Evolutionary conservation across 1,140 invertebrate genomes (phyloP).

Genomic region (Ostrea edulis): DNA sequence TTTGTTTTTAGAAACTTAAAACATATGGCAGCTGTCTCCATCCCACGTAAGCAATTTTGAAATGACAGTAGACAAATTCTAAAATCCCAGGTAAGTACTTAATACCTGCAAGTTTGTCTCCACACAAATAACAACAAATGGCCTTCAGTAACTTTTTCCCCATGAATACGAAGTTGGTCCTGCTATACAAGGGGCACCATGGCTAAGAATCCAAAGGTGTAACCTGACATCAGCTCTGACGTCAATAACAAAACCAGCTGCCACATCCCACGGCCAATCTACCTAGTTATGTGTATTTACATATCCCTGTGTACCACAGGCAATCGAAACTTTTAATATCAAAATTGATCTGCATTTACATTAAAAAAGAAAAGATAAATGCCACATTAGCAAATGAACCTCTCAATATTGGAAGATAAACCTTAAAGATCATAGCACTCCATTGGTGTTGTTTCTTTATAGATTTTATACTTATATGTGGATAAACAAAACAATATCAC

Average conservation of each 20-base stretch:
- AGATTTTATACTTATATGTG: neutral
- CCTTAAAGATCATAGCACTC: neutral
- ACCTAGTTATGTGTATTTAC: constrained; percentile 21
- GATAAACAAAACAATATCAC: neutral
- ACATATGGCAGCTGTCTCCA: neutral
- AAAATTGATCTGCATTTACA: constrained; percentile 27
- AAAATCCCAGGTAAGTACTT: neutral
- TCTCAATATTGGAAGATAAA: neutral
- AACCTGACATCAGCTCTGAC: constrained; percentile 22
- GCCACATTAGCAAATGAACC: neutral
- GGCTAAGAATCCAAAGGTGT: neutral
- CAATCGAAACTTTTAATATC: constrained; percentile 35
- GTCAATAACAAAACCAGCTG: constrained; percentile 24
- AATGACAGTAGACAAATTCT: neutral
- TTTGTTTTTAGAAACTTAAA: neutral
- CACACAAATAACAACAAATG: constrained; percentile 59
- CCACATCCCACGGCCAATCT: constrained; percentile 7
- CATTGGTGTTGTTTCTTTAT: neutral
- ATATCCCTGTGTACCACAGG: constrained; percentile 9
- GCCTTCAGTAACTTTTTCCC: constrained; percentile 49
- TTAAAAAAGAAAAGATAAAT: neutral
- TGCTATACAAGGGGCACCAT: neutral
- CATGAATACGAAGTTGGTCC: constrained; percentile 27
- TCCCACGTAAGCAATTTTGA: neutral
- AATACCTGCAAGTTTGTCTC: constrained; percentile 53